phyloP scores from a whole-genome alignment of 2,113 vertebrate genomes.

The Ictalurus punctatus region DNA sequence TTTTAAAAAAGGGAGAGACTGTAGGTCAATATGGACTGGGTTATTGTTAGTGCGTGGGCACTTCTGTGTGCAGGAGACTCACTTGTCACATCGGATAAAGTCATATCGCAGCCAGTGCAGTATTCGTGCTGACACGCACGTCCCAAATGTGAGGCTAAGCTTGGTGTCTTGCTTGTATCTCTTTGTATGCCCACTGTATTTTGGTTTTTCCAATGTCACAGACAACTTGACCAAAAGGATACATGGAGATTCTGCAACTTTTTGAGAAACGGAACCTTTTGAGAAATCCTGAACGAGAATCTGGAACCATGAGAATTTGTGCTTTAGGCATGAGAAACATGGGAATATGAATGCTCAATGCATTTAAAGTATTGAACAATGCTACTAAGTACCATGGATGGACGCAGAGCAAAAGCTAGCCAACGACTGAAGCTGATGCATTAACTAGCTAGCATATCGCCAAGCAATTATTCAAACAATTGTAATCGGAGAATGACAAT shows the following conservation, averaged over 20 bases:
- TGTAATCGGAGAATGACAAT: background rate
- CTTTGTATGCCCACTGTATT: background rate
- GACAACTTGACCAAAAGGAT: background rate
- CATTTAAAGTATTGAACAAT: background rate
- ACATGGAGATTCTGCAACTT: background rate
- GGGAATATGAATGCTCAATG: background rate
- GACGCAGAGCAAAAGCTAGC: background rate
- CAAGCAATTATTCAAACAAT: background rate
- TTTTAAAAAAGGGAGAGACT: background rate
- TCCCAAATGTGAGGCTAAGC: background rate
- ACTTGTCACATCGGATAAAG: slow-evolving; percentile 34
- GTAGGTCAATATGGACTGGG: background rate
- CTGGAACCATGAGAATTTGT: background rate
- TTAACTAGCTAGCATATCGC: background rate
- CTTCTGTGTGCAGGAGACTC: slow-evolving; percentile 1
- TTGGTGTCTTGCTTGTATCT: background rate
- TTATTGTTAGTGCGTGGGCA: background rate
- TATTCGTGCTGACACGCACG: slow-evolving; percentile 23
- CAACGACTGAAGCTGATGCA: background rate
- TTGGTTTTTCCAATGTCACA: background rate
- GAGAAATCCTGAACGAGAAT: background rate
- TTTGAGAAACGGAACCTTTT: background rate
- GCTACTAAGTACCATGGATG: background rate
- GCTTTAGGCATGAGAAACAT: background rate
- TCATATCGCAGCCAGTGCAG: background rate